phyloP scores from a whole-genome alignment of 2,888 invertebrate species.

The Athrips mouffetella region DNA sequence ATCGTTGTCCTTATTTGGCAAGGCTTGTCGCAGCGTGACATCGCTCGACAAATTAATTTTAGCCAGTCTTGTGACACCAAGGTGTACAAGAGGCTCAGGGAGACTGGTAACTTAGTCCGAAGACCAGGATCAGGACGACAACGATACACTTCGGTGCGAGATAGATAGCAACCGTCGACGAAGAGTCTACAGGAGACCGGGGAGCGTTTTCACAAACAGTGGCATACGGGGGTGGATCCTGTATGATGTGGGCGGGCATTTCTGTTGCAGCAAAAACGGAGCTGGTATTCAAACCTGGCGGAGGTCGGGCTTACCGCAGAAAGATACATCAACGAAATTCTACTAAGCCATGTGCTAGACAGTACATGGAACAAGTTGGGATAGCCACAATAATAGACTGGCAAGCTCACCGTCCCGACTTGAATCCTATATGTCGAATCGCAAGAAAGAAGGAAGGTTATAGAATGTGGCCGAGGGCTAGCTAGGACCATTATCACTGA shows the following conservation, averaged over 20 bases:
- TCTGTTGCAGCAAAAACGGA: neutral
- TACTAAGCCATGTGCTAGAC: slow-evolving; percentile 15
- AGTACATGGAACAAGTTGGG: slow-evolving; percentile 12
- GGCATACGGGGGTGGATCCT: neutral
- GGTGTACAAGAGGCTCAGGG: neutral
- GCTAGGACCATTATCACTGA: no score
- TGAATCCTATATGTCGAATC: slow-evolving; percentile 6
- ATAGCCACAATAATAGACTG: slow-evolving; percentile 15
- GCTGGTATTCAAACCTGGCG: neutral
- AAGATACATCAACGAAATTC: slow-evolving; percentile 16
- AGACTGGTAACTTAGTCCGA: neutral
- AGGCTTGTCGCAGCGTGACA: neutral
- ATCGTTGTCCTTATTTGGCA: neutral
- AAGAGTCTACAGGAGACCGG: neutral
- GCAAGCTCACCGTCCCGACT: slow-evolving; percentile 16
- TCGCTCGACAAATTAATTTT: neutral
- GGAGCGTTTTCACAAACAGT: neutral
- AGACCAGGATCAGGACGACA: no score
- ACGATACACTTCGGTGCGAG: no score
- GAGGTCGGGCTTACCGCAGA: neutral
- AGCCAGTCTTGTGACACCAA: neutral
- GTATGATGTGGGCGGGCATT: no score
- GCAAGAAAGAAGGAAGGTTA: no score
- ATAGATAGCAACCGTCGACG: neutral
- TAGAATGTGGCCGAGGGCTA: no score